phyloP scores from a whole-genome alignment of 2,888 invertebrate genomes.

The Neoscelio sp. region DNA sequence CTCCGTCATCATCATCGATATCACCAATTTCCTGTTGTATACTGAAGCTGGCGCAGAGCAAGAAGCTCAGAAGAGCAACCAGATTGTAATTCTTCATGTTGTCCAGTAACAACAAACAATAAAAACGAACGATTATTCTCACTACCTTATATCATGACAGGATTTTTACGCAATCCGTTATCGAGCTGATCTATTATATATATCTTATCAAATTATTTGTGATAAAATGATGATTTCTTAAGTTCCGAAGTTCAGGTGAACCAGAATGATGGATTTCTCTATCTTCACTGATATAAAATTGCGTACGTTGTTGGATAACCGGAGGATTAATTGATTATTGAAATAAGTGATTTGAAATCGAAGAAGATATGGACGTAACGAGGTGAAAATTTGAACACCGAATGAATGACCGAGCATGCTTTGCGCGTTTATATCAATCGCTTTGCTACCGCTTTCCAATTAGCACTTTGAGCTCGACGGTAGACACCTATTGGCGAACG shows the following conservation, averaged over 20 bases:
- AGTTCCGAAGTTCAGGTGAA: constrained; percentile 3
- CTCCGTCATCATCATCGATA: no score
- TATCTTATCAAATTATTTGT: constrained; percentile 14
- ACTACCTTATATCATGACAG: constrained; percentile 21
- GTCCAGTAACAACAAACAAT: no score
- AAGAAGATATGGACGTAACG: background rate
- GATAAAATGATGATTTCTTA: background rate
- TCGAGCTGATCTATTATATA: background rate
- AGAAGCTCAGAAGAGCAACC: no score
- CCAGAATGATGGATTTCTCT: background rate
- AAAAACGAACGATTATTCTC: background rate
- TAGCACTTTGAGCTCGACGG: constrained; percentile 4
- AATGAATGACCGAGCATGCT: constrained; percentile 14
- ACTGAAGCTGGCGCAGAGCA: no score
- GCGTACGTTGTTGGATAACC: background rate
- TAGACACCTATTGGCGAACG: constrained; percentile 10
- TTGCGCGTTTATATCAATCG: constrained; percentile 25
- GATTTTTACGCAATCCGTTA: background rate
- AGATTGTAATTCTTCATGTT: no score
- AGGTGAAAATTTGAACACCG: background rate
- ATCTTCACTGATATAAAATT: background rate
- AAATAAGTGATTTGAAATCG: no score
- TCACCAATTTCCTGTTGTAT: background rate
- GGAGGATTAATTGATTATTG: background rate
- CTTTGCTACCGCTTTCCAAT: constrained; percentile 16